Conservation (phyloP, 2,113 vertebrate species). For the Colossoma macropomum region DNA sequence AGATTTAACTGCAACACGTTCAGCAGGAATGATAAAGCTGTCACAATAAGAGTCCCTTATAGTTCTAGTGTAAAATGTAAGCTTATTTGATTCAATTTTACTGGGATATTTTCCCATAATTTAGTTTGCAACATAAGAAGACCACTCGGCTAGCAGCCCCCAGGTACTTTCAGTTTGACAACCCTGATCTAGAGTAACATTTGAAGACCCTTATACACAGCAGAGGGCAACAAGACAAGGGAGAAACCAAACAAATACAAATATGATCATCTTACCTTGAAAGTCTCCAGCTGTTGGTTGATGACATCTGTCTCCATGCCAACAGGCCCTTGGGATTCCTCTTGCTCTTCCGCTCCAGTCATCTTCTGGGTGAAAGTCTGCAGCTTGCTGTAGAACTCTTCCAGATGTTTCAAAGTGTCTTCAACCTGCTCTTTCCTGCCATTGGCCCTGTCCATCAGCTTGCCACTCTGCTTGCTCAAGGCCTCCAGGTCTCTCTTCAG, state of each 20-base stretch:
- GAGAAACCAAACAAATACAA: conserved; percentile 5
- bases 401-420: conserved; percentile 76
- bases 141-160: no score
- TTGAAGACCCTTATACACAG: neutral
- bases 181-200: no score
- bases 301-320: conserved; percentile 95
- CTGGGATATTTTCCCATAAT: no score
- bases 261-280: conserved; percentile 85
- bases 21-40: no score
- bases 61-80: no score
- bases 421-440: conserved; percentile 85
- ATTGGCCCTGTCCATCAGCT: conserved; percentile 89
- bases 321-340: conserved; percentile 90
- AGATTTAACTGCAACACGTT: no score
- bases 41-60: no score
- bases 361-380: conserved; percentile 79
- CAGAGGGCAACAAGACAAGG: neutral
- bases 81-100: no score
- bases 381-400: conserved; percentile 85
- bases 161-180: no score
- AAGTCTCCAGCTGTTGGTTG: conserved; percentile 90
- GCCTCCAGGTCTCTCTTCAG: conserved; percentile 93
- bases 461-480: conserved; percentile 93
- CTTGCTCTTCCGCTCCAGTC: conserved; percentile 80
- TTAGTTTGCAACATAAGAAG: no score